Evolutionary conservation across 2,797 vertebrate species (phyloP).

Genomic region (Spheniscus humboldti): DNA sequence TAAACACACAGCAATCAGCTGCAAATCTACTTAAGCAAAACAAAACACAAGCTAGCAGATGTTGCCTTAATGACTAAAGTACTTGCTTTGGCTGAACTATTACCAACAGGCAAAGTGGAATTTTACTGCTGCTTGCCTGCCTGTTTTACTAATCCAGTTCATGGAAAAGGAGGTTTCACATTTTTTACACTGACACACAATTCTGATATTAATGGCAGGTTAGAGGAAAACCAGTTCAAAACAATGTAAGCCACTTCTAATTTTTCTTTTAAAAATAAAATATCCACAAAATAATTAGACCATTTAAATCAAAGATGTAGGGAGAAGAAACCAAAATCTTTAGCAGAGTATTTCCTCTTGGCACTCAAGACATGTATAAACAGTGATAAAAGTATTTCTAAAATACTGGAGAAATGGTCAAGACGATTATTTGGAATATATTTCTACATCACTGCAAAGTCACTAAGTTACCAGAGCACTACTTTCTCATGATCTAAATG

Average conservation of each 20-base stretch:
- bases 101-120: not conserved
- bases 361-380: not conserved
- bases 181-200: not conserved
- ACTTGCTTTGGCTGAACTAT: constrained; percentile 35
- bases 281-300: not conserved
- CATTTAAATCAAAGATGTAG: not conserved
- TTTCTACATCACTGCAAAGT: not conserved
- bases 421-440: not conserved
- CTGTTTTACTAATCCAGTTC: not conserved
- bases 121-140: not conserved
- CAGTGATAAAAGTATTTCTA: not conserved
- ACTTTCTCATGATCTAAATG: not conserved
- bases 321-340: not conserved
- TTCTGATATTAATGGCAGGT: not conserved
- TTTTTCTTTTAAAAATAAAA: not conserved
- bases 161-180: not conserved
- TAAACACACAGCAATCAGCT: constrained; percentile 51
- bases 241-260: not conserved
- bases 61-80: constrained; percentile 34
- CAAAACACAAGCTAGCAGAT: constrained; percentile 49
- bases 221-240: not conserved
- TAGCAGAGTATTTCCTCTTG: not conserved
- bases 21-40: constrained; percentile 53
- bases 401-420: not conserved
- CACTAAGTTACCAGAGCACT: not conserved